phyloP scores from a whole-genome alignment of 2,113 vertebrate species.

The Circaetus cinerascens region DNA sequence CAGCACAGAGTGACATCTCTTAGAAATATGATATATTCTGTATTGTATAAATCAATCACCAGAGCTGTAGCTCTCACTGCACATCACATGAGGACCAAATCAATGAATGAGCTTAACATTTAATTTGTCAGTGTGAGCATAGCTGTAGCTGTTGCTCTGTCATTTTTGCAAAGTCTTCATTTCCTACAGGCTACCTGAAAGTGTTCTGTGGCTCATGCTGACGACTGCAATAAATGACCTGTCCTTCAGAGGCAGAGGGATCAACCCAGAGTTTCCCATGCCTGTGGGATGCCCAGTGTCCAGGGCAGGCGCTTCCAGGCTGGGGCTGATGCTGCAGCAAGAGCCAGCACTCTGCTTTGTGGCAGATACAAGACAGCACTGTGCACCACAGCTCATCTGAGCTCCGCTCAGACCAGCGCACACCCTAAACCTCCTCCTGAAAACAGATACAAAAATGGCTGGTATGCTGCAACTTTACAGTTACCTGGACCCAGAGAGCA shows the following conservation, averaged over 20 bases:
- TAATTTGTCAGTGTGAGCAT: rapidly evolving
- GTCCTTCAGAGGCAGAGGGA: not conserved
- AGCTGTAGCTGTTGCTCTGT: too few species aligned
- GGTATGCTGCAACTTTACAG: not conserved
- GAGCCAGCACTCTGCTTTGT: not conserved
- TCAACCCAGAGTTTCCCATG: rapidly evolving
- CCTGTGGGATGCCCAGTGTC: not conserved
- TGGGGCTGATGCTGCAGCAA: not conserved
- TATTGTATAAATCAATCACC: not conserved
- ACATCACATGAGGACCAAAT: not conserved
- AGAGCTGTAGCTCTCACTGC: not conserved
- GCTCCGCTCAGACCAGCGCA: rapidly evolving
- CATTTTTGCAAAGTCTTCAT: not conserved
- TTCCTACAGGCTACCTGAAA: not conserved
- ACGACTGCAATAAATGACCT: not conserved
- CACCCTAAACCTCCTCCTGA: not conserved
- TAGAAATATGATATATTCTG: not conserved
- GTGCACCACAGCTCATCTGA: not conserved
- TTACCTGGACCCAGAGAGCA: not conserved
- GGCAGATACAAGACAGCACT: rapidly evolving
- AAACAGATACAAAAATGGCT: not conserved
- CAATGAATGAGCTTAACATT: not conserved
- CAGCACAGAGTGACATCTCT: not conserved
- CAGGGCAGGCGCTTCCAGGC: rapidly evolving
- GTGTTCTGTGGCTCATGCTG: not conserved